Evolutionary conservation across 2,888 invertebrate species (phyloP).

Genomic region (Torymus aiolomorphi): DNA sequence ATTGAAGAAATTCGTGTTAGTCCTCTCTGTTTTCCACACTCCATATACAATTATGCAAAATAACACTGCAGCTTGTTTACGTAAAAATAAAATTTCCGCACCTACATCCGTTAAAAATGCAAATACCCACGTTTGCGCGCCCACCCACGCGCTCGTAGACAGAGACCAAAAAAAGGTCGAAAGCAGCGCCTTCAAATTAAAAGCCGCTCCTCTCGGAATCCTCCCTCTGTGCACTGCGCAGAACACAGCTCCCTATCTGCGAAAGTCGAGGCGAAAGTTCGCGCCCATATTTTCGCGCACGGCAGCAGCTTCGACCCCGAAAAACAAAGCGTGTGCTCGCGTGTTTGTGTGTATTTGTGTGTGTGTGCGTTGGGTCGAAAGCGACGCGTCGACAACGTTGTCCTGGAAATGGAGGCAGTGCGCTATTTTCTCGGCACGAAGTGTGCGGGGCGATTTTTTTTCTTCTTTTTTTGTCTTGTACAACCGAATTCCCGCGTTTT

Average conservation of each 20-base stretch:
- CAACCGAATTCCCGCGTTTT: too few species aligned
- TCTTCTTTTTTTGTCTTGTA: not conserved
- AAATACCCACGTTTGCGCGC: too few species aligned
- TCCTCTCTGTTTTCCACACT: not conserved
- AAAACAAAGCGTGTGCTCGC: slow-evolving; percentile 35
- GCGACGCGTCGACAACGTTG: not conserved
- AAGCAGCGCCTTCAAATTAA: not conserved
- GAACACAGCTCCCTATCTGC: not conserved
- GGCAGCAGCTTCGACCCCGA: slow-evolving; percentile 19
- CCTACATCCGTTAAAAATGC: too few species aligned
- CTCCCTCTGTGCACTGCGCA: too few species aligned
- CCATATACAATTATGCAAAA: too few species aligned
- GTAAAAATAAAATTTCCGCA: too few species aligned
- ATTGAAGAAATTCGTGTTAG: not conserved
- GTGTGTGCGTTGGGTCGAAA: not conserved
- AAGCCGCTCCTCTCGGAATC: too few species aligned
- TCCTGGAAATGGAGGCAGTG: slow-evolving; percentile 18
- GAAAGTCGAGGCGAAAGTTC: too few species aligned
- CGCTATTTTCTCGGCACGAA: not conserved
- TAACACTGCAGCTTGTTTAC: too few species aligned
- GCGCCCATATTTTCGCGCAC: slow-evolving; percentile 30
- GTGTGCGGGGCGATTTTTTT: not conserved
- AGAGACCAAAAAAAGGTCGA: not conserved
- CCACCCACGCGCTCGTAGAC: too few species aligned
- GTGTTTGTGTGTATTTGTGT: not conserved